Conservation (phyloP, 2,797 vertebrate genomes). For the Picus viridis region DNA sequence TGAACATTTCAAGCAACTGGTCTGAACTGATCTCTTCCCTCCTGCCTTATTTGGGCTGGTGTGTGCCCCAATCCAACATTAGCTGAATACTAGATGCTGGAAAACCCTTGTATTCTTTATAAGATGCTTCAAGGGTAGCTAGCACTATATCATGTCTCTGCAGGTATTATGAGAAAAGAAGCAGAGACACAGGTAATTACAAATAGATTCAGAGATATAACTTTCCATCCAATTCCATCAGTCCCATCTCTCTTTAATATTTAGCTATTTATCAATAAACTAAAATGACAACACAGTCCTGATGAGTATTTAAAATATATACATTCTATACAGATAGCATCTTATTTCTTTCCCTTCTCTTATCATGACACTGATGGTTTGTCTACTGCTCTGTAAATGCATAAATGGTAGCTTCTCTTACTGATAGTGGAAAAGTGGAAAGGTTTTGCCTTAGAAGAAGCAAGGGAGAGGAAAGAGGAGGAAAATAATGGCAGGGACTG, state of each 20-base stretch:
- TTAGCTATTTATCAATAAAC: conserved; percentile 43
- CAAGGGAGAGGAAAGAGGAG: conserved; percentile 24
- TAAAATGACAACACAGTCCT: conserved; percentile 26
- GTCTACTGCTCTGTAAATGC: conserved; percentile 58
- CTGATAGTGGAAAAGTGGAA: conserved; percentile 42
- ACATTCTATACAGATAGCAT: background rate
- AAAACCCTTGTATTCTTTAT: conserved; percentile 29
- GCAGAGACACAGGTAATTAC: conserved; percentile 22
- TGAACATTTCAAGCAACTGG: background rate
- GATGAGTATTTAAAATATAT: conserved; percentile 28
- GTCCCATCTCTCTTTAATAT: conserved; percentile 9
- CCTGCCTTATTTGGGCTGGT: background rate
- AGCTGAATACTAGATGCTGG: background rate
- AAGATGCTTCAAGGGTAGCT: background rate
- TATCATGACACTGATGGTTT: conserved; percentile 53
- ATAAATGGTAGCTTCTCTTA: conserved; percentile 58
- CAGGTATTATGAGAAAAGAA: conserved; percentile 24
- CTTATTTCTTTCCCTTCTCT: conserved; percentile 27
- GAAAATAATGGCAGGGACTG: too few species aligned
- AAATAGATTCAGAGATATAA: conserved; percentile 33
- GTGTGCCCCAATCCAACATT: background rate
- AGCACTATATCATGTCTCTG: conserved; percentile 10
- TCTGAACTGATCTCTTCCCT: background rate
- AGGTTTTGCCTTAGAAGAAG: background rate
- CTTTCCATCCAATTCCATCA: conserved; percentile 28